Base-by-base conservation (phyloP, 2,797 vertebrate species). In the Diplodus puntazzo region DNA sequence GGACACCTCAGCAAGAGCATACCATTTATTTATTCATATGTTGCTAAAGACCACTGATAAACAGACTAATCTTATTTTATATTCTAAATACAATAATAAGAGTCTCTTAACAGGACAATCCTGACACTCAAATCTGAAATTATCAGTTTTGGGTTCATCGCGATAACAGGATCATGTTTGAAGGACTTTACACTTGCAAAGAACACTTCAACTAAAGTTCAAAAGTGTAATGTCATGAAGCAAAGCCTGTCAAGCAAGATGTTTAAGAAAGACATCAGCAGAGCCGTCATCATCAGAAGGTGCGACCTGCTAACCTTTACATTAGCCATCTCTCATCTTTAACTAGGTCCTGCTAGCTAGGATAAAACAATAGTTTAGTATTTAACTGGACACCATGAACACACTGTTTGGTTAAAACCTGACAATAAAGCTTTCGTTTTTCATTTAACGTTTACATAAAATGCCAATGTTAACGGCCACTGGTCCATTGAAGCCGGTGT, bases 301-400 rank as follows among this genome's bases (percentile, higher is more conserved):
- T 79, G 73, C 12, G 69, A 53, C 69, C 61, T 61, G 87, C 82
- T 88, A 86, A 74, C 87, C 66, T 68, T 2, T 9, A 54, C 73
- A 42, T 73, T 84, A 88, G 87, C 88, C 67, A 8, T 17, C 48
- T 79, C n/a, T 53, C 53, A 45, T 58, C n/a, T 11, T n/a, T 6
- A 42, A 4, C 1, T 20, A 10, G 18, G 27, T 65, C 30, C 57
- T 65, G 23, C 53, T 43, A 55, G 72, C 60, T 4, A 5, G 1
- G 12, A 42, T 27, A 3, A 27, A 30, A n/a, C 20, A 2, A 10
- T 17, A 21, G 16, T n/a, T 62, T 57, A 21, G 7, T 39, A 5
- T 50, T 67, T 2, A 20, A 77, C 4, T 2, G 0, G 3, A 13
- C 25, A 3, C 1, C 39, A 64, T 12, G 34, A 27, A 39, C 9